Conservation (phyloP, 2,888 invertebrate genomes). For the Mimumesa dahlbomi region DNA sequence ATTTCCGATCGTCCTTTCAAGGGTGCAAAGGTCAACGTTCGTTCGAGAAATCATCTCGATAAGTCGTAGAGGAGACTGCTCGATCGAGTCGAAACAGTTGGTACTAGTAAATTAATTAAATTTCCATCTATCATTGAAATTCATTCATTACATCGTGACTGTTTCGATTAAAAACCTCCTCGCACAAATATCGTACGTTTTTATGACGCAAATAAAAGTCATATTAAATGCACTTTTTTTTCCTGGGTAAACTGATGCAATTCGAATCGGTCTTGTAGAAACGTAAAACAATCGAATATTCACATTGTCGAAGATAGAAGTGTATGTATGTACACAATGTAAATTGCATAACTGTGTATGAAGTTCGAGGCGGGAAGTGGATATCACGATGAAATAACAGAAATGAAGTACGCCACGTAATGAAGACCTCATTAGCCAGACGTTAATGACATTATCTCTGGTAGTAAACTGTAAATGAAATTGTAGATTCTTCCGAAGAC, state of each 20-base stretch:
- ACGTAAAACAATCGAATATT: background rate
- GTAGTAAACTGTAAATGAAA: background rate
- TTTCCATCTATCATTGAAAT: background rate
- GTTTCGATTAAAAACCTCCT: background rate
- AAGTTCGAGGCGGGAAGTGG: background rate
- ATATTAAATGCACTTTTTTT: too few relatives aligned
- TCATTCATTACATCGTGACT: too few relatives aligned
- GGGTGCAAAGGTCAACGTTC: slow-evolving; percentile 45
- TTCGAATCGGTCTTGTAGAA: background rate
- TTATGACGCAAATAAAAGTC: too few relatives aligned
- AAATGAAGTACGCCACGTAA: slow-evolving; percentile 1
- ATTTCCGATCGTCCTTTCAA: slow-evolving; percentile 26
- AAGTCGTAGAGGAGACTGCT: slow-evolving; percentile 13
- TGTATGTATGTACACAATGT: background rate
- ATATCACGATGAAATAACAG: background rate
- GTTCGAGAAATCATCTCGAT: slow-evolving; percentile 38
- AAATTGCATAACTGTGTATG: background rate
- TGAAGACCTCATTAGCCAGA: background rate
- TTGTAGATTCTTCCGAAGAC: background rate
- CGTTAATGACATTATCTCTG: slow-evolving; percentile 10
- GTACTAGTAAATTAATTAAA: background rate
- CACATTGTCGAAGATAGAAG: background rate
- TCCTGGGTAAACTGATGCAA: too few relatives aligned
- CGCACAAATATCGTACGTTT: too few relatives aligned
- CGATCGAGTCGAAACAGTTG: background rate